Evolutionary conservation across 2,888 invertebrate genomes (phyloP).

Genomic region (Dolomedes plantarius): DNA sequence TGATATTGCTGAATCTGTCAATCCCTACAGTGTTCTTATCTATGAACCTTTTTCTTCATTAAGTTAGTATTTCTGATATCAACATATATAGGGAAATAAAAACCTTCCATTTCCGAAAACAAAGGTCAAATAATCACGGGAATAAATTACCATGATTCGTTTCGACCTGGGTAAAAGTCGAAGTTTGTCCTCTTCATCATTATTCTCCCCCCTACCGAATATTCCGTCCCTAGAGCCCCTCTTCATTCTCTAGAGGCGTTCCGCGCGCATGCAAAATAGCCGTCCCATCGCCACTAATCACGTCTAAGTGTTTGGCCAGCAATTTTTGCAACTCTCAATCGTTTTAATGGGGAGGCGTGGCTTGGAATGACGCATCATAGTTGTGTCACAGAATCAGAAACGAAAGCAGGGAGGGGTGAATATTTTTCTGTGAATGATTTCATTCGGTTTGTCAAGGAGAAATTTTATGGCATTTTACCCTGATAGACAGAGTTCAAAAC

Average conservation of each 20-base stretch:
- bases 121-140: background rate
- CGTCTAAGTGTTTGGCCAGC: conserved; percentile 53
- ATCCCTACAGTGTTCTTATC: too few relatives aligned
- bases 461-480: too few relatives aligned
- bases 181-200: conserved; percentile 30
- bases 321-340: conserved; percentile 51
- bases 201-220: background rate
- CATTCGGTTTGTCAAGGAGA: too few relatives aligned
- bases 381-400: background rate
- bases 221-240: conserved; percentile 1
- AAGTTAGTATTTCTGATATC: too few relatives aligned
- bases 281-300: conserved; percentile 41
- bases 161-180: background rate
- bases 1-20: too few relatives aligned
- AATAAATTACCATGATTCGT: background rate
- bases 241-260: background rate
- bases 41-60: too few relatives aligned
- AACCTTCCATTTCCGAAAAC: too few relatives aligned
- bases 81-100: too few relatives aligned
- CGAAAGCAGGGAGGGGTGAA: too few relatives aligned
- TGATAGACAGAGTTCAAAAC: too few relatives aligned
- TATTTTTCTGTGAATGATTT: too few relatives aligned
- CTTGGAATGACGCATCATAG: conserved; percentile 37
- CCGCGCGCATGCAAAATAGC: conserved; percentile 21
- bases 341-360: conserved; percentile 57